Conservation (phyloP, 2,888 invertebrate genomes). For the Hemaris fuciformis region DNA sequence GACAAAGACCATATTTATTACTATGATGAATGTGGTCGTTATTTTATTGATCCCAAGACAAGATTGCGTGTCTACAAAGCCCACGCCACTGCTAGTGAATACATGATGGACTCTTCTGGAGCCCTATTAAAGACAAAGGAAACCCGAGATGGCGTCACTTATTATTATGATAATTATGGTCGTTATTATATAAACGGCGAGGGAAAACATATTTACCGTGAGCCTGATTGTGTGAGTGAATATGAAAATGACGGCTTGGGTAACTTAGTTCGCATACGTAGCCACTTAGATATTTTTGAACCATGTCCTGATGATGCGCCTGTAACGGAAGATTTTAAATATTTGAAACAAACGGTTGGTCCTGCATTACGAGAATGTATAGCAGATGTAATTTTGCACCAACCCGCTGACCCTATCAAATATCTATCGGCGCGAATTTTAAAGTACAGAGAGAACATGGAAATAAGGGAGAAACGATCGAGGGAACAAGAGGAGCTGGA, state of each 20-base stretch:
- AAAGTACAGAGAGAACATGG: slow-evolving; percentile 66
- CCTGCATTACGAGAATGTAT: slow-evolving; percentile 64
- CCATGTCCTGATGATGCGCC: slow-evolving; percentile 63
- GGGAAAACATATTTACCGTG: slow-evolving; percentile 70
- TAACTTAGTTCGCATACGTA: slow-evolving; percentile 70
- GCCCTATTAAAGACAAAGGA: slow-evolving; percentile 65
- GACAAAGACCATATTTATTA: slow-evolving; percentile 61
- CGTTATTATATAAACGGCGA: slow-evolving; percentile 64
- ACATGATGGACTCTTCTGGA: slow-evolving; percentile 68
- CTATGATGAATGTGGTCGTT: slow-evolving; percentile 73
- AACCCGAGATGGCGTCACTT: slow-evolving; percentile 57
- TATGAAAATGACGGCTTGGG: slow-evolving; percentile 75
- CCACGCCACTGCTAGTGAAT: slow-evolving; percentile 64
- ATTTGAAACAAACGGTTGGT: slow-evolving; percentile 64
- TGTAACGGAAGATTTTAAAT: slow-evolving; percentile 69
- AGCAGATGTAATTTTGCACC: slow-evolving; percentile 62
- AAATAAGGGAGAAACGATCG: slow-evolving; percentile 53
- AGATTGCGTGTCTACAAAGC: slow-evolving; percentile 69
- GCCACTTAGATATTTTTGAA: slow-evolving; percentile 58
- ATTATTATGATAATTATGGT: slow-evolving; percentile 69
- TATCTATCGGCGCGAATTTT: slow-evolving; percentile 56
- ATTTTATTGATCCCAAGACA: slow-evolving; percentile 56
- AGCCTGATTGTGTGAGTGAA: slow-evolving; percentile 62
- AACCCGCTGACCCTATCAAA: slow-evolving; percentile 71
- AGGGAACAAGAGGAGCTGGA: slow-evolving; percentile 58